Conservation (phyloP, 2,888 invertebrate genomes). For the Holacanthella duospinosa region DNA sequence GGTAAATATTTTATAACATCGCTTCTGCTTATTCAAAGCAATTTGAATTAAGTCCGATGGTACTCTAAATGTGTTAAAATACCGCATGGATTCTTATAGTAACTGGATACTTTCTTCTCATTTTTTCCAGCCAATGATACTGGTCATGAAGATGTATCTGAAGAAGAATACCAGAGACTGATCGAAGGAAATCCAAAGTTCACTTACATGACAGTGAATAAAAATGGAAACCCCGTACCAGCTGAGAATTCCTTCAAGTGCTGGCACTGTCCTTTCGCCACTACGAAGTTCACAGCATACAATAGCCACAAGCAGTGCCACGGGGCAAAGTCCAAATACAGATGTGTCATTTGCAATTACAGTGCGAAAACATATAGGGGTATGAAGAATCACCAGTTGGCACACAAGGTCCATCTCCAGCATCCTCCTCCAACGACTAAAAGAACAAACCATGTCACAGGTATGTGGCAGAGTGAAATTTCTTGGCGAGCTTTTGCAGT, state of each 20-base stretch:
- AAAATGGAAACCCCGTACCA: not conserved
- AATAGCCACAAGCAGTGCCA: not conserved
- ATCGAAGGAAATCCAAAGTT: not conserved
- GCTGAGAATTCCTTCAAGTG: not conserved
- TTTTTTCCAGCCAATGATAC: too few relatives aligned
- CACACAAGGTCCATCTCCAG: not conserved
- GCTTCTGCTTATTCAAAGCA: too few relatives aligned
- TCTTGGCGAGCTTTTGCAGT: too few relatives aligned
- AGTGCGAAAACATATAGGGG: not conserved
- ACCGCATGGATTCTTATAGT: too few relatives aligned
- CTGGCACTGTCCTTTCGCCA: constrained; percentile 3
- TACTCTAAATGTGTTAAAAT: too few relatives aligned
- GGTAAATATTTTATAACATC: too few relatives aligned
- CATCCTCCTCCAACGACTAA: not conserved
- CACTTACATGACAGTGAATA: not conserved
- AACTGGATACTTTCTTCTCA: too few relatives aligned
- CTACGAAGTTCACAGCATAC: not conserved
- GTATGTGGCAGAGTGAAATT: too few relatives aligned
- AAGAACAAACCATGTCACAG: too few relatives aligned
- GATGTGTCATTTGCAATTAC: not conserved
- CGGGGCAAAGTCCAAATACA: not conserved
- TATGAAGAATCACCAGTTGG: not conserved
- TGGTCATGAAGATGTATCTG: not conserved
- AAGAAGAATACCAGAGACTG: not conserved
- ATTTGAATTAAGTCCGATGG: too few relatives aligned